Evolutionary conservation across 2,888 invertebrate genomes (phyloP), one percentile per base, ranked within the genome.

Genomic region (Protophormia terraenovae): DNA sequence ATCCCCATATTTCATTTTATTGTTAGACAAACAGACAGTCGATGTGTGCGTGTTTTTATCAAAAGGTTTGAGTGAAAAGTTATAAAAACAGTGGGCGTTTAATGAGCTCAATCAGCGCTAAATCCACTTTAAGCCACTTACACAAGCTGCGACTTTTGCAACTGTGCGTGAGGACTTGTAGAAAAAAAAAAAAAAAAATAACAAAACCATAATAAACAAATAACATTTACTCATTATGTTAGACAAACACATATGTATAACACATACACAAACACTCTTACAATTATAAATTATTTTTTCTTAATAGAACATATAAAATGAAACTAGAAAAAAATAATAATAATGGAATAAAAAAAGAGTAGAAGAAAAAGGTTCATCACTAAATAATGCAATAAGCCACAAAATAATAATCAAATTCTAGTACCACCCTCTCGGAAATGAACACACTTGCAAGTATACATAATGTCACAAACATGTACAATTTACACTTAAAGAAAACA

Each of bases 41-140:
- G 47, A 24, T 32, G 24, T 35, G 55, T 66, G 53, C 27, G 35
- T 73, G 58, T 29, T 16, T 38, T 55, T 32, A 50, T 50, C 7
- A 64, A 82, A 77, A 53, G 71, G 55, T 78, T 55, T 50, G 29
- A 41, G 35, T 14, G 14, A 29, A 69, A 76, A 16, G 75, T 67
- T 72, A 79, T 75, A 79, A 79, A 76, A 81, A 45, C 76, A 50
- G 79, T 78, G 83, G 86, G 78, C 86, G 87, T 86, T 89, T 91
- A 90, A 90, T 90, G 91, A 90, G 90, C 90, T 90, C 91, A 91
- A 90, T 90, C 91, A 89, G 88, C 88, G 90, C 89, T 90, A 90
- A 91, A 90, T 89, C 90, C 88, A 53, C 69, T 88, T 89, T 88
- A 88, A 88, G 84, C 89, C 88, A 86, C 90, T 89, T 88, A 67